Percentiles rank a stretch among this genome's conserved stretches.
Conservation (phyloP, 2,888 invertebrate genomes). For the Aromia moschata region DNA sequence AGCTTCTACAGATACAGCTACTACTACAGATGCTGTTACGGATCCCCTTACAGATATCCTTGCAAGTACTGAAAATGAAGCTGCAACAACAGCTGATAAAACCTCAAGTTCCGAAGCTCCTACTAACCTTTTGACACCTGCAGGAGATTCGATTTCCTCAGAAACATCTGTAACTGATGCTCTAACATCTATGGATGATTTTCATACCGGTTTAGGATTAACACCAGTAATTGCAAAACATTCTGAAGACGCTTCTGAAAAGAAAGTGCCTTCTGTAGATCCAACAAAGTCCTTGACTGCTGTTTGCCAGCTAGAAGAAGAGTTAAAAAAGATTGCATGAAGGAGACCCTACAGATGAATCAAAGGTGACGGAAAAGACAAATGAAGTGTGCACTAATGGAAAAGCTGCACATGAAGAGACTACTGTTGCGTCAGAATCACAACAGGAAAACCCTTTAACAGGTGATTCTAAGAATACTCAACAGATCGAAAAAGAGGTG, state of each 20-base stretch:
- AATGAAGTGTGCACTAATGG: neutral
- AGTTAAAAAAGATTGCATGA: constrained; percentile 37
- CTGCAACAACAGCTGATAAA: constrained; percentile 1
- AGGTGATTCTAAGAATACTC: neutral
- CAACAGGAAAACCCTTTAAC: neutral
- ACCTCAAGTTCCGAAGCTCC: constrained; percentile 3
- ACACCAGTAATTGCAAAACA: constrained; percentile 12
- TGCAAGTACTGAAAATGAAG: too few relatives aligned
- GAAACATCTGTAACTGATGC: constrained; percentile 26
- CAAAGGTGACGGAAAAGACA: neutral
- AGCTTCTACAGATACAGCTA: constrained; percentile 9
- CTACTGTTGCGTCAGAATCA: neutral
- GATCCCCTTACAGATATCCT: constrained; percentile 12
- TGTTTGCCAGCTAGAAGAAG: constrained; percentile 35
- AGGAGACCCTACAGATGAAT: constrained; percentile 23
- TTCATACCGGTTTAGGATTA: too few relatives aligned
- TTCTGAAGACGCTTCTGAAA: constrained; percentile 12
- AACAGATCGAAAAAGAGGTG: constrained; percentile 11
- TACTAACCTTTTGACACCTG: neutral
- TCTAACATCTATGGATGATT: constrained; percentile 23
- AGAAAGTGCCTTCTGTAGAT: constrained; percentile 18
- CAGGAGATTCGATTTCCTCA: constrained; percentile 15
- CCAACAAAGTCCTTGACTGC: constrained; percentile 13
- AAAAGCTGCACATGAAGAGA: constrained; percentile 1
- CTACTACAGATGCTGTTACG: constrained; percentile 16